A percentile compares a stretch with the other conserved stretches of the same genome.
Evolutionary conservation across 2,113 vertebrate species (phyloP).

Genomic region (Coreoperca whiteheadi): DNA sequence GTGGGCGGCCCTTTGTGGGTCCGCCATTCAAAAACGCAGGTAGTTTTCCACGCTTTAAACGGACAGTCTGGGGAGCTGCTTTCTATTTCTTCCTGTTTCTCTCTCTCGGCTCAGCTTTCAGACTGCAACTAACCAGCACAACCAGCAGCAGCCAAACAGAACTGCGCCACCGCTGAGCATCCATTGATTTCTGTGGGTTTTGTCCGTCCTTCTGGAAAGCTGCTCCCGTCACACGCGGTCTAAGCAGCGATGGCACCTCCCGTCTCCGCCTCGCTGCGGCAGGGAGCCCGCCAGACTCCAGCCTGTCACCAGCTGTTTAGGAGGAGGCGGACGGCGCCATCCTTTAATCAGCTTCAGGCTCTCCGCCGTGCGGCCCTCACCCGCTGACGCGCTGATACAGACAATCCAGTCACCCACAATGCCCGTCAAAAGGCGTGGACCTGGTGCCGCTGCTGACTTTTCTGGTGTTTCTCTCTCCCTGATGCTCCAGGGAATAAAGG

Average conservation of each 20-base stretch:
- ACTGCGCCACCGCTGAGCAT: not conserved
- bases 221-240: constrained; percentile 44
- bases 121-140: constrained; percentile 3
- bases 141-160: constrained; percentile 4
- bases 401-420: constrained; percentile 74
- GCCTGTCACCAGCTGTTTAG: constrained; percentile 78
- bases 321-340: constrained; percentile 48
- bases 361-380: constrained; percentile 52
- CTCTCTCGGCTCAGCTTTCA: constrained; percentile 33
- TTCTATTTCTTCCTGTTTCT: constrained; percentile 26
- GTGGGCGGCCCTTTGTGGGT: constrained; percentile 22
- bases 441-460: constrained; percentile 43
- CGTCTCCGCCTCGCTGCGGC: constrained; percentile 33
- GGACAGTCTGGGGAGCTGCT: constrained; percentile 42
- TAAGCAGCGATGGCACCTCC: constrained; percentile 56
- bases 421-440: constrained; percentile 66
- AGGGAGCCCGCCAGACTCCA: constrained; percentile 53
- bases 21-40: constrained; percentile 34
- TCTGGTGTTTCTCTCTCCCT: constrained; percentile 21
- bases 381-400: constrained; percentile 69
- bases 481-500: constrained; percentile 44
- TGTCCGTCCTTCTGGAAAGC: constrained; percentile 40
- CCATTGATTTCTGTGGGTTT: constrained; percentile 59
- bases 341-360: constrained; percentile 77
- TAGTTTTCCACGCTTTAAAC: constrained; percentile 34